Conservation (phyloP, 2,888 invertebrate genomes). For the Pyrgus malvae region DNA sequence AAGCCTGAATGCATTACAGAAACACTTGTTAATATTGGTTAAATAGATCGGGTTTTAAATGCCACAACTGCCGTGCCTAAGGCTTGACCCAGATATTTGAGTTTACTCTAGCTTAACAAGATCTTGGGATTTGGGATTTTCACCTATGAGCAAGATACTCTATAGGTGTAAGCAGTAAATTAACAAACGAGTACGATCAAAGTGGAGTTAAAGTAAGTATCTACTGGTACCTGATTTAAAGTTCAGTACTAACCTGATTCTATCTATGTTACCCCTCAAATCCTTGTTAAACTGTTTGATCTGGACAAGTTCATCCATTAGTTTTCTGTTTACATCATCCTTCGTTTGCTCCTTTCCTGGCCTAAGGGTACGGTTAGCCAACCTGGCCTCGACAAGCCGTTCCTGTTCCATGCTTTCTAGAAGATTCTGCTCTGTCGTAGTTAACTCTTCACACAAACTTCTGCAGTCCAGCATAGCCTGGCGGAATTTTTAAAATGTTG, state of each 20-base stretch:
- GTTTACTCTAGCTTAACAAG: too few relatives aligned
- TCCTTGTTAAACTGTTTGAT: slow-evolving; percentile 81
- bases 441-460: slow-evolving; percentile 85
- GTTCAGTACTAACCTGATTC: slow-evolving; percentile 72
- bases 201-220: too few relatives aligned
- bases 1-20: too few relatives aligned
- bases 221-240: not conserved
- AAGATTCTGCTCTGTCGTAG: slow-evolving; percentile 84
- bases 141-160: too few relatives aligned
- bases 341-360: slow-evolving; percentile 84
- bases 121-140: too few relatives aligned
- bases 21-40: too few relatives aligned
- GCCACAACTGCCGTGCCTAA: too few relatives aligned
- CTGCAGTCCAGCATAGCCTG: slow-evolving; percentile 86
- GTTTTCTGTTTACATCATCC: slow-evolving; percentile 84
- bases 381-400: slow-evolving; percentile 86
- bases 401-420: slow-evolving; percentile 85
- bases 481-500: not conserved
- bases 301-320: slow-evolving; percentile 84
- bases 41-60: too few relatives aligned
- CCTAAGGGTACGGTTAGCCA: slow-evolving; percentile 86
- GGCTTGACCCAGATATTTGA: too few relatives aligned
- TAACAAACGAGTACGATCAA: too few relatives aligned
- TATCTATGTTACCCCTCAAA: slow-evolving; percentile 80
- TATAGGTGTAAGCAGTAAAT: too few relatives aligned